These are phyloP conservation scores for Saguinus midas DNA, from an alignment of 2,113 vertebrate species.

Conservation along the genomic window DNA sequence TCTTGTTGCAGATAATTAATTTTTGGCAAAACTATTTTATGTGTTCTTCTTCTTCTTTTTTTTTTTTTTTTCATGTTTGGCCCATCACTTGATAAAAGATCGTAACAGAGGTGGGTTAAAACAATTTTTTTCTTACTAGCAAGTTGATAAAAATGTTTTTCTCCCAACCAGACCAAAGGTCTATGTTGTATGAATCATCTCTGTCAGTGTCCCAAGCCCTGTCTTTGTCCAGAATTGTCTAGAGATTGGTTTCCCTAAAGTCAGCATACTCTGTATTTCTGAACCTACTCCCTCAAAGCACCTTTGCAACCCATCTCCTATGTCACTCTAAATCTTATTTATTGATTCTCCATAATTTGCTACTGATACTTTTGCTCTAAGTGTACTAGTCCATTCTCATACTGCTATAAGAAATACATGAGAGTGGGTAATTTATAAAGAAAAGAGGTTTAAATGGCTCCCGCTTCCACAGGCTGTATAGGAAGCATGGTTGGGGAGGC, in stretches of 20 bases:
- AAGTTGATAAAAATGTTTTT: not conserved
- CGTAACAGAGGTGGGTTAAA: not conserved
- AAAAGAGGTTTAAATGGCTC: too few species aligned
- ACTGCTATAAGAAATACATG: too few species aligned
- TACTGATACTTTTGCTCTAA: not conserved
- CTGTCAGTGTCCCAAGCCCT: not conserved
- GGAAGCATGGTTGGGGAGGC: too few species aligned
- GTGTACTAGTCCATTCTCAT: too few species aligned
- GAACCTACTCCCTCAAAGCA: not conserved
- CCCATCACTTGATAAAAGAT: not conserved
- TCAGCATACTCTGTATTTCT: not conserved
- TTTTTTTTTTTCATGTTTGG: not conserved
- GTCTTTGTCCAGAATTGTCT: accelerated
- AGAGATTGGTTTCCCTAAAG: not conserved
- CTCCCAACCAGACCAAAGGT: not conserved
- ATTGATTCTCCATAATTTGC: not conserved
- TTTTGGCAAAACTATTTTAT: too few species aligned
- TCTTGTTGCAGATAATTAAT: too few species aligned
- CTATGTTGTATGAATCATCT: not conserved
- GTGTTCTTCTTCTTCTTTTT: too few species aligned
- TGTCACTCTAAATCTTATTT: not conserved
- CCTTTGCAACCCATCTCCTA: not conserved
- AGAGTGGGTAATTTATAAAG: too few species aligned
- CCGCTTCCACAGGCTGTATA: too few species aligned
- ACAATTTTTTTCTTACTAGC: not conserved